Percentiles rank a stretch among this genome's conserved stretches.
phyloP scores from a whole-genome alignment of 2,888 invertebrate genomes.

The Ophonus ardosiacus region DNA sequence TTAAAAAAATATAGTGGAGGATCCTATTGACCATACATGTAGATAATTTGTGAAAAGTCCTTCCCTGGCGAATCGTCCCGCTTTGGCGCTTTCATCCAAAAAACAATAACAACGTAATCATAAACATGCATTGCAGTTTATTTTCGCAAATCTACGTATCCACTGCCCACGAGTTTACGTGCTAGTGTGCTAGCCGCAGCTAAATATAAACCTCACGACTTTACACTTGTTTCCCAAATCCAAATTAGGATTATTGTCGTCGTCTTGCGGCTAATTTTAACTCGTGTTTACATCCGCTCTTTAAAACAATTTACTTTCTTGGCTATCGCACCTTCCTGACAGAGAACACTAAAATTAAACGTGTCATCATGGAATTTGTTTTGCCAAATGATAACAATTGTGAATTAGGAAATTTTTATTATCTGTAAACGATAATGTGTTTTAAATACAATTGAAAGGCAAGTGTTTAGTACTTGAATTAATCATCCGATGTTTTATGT shows the following conservation, averaged over 20 bases:
- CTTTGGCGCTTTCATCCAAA: not conserved
- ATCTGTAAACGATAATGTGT: not conserved
- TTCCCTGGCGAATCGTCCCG: not conserved
- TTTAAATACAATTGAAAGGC: not conserved
- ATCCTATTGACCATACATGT: not conserved
- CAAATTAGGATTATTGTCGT: conserved; percentile 58
- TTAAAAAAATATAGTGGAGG: no score
- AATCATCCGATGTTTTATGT: not conserved
- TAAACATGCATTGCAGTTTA: conserved; percentile 50
- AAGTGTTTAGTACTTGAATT: not conserved
- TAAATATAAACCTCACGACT: conserved; percentile 46
- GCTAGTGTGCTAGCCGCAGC: not conserved
- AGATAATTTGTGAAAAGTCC: not conserved
- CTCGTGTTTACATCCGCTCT: conserved; percentile 39
- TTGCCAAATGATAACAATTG: not conserved
- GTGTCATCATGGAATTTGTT: not conserved
- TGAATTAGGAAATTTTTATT: not conserved
- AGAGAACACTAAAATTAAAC: not conserved
- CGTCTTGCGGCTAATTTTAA: conserved; percentile 13
- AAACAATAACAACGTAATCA: conserved; percentile 52
- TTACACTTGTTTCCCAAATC: conserved; percentile 35
- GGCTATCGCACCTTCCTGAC: not conserved
- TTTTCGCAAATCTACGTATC: conserved; percentile 52
- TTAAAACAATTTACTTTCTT: conserved; percentile 7
- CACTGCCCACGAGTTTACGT: conserved; percentile 55